Conservation (phyloP, 2,797 vertebrate genomes). For the Scolopax rusticola region DNA sequence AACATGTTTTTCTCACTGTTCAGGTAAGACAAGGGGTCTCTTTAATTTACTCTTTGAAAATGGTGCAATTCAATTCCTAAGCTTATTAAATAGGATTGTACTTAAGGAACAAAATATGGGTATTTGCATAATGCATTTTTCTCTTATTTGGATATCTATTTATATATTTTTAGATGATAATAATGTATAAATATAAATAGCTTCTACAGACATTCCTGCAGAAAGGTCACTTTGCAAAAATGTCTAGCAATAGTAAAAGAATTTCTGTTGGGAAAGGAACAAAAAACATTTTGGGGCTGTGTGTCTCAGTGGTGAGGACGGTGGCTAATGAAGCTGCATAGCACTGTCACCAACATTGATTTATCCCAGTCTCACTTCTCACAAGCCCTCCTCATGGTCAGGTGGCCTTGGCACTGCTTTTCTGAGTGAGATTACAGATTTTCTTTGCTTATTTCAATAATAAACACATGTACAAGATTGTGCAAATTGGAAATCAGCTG, state of each 20-base stretch:
- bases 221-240: constrained; percentile 15
- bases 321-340: not conserved
- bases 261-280: not conserved
- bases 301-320: not conserved
- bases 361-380: not conserved
- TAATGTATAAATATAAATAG: not conserved
- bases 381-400: not conserved
- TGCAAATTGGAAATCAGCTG: not conserved
- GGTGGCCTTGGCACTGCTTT: not conserved
- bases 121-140: constrained; percentile 40
- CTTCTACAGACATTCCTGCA: not conserved
- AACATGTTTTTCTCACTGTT: not conserved
- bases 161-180: not conserved
- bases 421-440: not conserved
- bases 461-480: not conserved
- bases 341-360: not conserved
- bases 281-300: rapidly evolving
- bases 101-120: not conserved
- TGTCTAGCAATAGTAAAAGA: not conserved
- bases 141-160: not conserved
- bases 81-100: constrained; percentile 18
- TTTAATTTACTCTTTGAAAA: constrained; percentile 27
- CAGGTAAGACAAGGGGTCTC: not conserved
- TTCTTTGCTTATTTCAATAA: not conserved
- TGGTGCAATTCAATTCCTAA: not conserved